phyloP scores from a whole-genome alignment of 2,797 vertebrate genomes.

The Pseudocheirus occidentalis region DNA sequence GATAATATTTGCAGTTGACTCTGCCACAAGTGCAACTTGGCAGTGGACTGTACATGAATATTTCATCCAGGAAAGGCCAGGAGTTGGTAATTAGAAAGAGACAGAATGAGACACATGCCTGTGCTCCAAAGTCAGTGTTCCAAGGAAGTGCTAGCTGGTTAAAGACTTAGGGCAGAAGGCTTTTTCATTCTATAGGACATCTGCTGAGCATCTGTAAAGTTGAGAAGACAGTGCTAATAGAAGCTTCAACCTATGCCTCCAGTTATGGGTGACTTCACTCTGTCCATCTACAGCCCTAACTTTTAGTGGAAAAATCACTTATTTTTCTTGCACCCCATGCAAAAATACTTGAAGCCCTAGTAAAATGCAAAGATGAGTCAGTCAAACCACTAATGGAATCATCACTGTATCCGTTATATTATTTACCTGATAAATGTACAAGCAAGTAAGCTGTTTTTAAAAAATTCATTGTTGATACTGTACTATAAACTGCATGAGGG shows the following conservation, averaged over 20 bases:
- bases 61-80: conserved; percentile 83
- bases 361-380: not conserved
- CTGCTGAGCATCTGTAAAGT: conserved; percentile 57
- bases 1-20: conserved; percentile 83
- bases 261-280: not conserved
- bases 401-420: not conserved
- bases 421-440: not conserved
- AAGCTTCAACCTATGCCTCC: not conserved
- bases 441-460: not conserved
- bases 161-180: conserved; percentile 43
- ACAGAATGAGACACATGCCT: conserved; percentile 79
- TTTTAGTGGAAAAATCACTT: conserved; percentile 29
- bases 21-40: conserved; percentile 82
- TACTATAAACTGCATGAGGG: not conserved
- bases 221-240: conserved; percentile 13
- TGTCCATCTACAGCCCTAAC: not conserved
- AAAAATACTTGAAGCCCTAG: not conserved
- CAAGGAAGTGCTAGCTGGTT: conserved; percentile 53
- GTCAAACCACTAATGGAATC: not conserved
- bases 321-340: conserved; percentile 19
- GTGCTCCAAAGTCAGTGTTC: conserved; percentile 68
- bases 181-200: conserved; percentile 19
- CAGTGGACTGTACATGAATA: conserved; percentile 83
- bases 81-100: conserved; percentile 84
- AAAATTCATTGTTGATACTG: not conserved